Percentiles rank a stretch among this genome's conserved stretches.
These are phyloP conservation scores for Melanophora roralis DNA, from an alignment of 2,888 invertebrate species.

Conservation along the genomic window DNA sequence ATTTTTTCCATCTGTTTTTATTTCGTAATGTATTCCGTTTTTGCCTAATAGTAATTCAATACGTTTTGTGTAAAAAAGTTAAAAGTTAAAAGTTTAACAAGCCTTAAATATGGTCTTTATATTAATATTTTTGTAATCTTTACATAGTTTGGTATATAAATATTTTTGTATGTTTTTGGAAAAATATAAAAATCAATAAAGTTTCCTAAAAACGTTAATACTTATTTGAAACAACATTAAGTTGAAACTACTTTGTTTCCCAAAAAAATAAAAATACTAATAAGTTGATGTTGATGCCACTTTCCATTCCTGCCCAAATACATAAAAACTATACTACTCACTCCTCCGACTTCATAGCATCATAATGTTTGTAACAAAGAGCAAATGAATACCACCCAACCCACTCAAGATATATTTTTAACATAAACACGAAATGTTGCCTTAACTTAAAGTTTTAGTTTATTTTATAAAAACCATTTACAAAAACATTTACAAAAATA, in stretches of 20 bases:
- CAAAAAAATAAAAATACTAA: not conserved
- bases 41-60: no score
- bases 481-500: not conserved
- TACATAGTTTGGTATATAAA: not conserved
- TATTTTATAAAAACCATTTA: not conserved
- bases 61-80: no score
- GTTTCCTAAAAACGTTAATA: not conserved
- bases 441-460: not conserved
- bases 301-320: not conserved
- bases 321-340: not conserved
- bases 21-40: no score
- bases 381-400: no score
- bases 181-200: not conserved
- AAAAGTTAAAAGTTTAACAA: no score
- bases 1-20: no score
- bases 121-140: no score
- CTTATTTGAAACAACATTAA: not conserved
- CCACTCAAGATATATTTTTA: not conserved
- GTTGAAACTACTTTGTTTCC: not conserved
- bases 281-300: not conserved
- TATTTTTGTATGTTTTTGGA: not conserved
- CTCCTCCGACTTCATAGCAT: no score
- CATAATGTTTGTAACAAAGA: no score
- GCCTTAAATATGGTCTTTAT: no score
- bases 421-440: constrained; percentile 12